Percentiles rank a stretch among this genome's conserved stretches.
These are phyloP conservation scores for Phocoena phocoena DNA, from an alignment of 2,113 vertebrate genomes.

Conservation along the genomic window DNA sequence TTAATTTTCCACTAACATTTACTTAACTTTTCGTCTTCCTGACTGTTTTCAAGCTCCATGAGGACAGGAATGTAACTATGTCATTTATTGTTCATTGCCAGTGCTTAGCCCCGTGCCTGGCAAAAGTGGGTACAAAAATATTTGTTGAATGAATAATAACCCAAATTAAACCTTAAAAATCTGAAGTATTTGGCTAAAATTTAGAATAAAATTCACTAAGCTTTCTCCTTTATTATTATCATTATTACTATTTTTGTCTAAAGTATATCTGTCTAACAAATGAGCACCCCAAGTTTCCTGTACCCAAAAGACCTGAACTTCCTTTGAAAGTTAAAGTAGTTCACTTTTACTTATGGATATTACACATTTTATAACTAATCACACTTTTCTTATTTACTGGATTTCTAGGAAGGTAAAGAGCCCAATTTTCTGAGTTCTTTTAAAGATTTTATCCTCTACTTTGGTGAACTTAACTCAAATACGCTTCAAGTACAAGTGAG, in stretches of 20 bases:
- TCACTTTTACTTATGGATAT: background rate
- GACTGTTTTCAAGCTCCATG: background rate
- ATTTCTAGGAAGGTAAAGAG: background rate
- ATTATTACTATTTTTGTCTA: background rate
- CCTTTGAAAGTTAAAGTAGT: background rate
- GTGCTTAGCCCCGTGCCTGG: background rate
- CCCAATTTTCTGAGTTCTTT: background rate
- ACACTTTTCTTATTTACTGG: background rate
- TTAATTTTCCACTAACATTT: background rate
- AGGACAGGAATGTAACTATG: background rate
- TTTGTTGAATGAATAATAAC: background rate
- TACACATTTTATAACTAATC: background rate
- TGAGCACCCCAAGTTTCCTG: background rate
- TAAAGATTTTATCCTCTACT: background rate
- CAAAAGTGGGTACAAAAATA: background rate
- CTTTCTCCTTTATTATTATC: background rate
- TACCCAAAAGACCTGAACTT: background rate
- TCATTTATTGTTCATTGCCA: background rate
- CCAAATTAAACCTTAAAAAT: background rate
- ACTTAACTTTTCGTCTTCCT: background rate
- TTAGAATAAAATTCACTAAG: background rate
- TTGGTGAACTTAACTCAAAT: background rate
- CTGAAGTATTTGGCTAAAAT: background rate
- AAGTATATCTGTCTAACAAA: background rate
- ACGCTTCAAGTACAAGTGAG: background rate